These are phyloP conservation scores for Erinaceus europaeus DNA, from an alignment of 2,113 vertebrate genomes.

Conservation along the genomic window DNA sequence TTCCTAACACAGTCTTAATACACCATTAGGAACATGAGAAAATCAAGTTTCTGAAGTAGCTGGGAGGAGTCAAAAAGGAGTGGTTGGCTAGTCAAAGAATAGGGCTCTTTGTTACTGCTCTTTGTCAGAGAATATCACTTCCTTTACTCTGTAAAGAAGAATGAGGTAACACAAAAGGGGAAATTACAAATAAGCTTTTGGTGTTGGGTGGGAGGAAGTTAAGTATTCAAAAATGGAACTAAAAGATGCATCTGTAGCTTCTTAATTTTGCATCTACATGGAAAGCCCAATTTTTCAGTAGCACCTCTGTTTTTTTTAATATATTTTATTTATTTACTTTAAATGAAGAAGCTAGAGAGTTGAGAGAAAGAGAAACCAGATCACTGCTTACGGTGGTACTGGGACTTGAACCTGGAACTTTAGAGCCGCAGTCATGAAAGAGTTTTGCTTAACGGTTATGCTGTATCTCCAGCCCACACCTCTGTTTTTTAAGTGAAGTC, in stretches of 20 bases:
- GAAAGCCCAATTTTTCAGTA: background rate
- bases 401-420: too few species aligned
- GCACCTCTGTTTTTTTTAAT: background rate
- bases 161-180: conserved; percentile 20
- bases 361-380: too few species aligned
- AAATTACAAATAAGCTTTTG: conserved; percentile 38
- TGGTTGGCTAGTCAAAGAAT: conserved; percentile 33
- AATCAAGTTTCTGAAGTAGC: background rate
- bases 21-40: background rate
- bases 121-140: conserved; percentile 59
- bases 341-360: too few species aligned
- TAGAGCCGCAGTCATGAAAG: too few species aligned
- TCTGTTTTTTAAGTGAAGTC: background rate
- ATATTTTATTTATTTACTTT: background rate
- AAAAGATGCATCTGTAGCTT: background rate
- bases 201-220: background rate
- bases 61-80: background rate
- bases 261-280: background rate
- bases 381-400: too few species aligned
- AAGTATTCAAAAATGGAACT: background rate
- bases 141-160: conserved; percentile 30
- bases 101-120: conserved; percentile 41
- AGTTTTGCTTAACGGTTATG: too few species aligned
- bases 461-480: background rate
- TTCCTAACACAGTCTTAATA: background rate